A percentile compares a stretch with the other conserved stretches of the same genome.
phyloP scores from a whole-genome alignment of 2,113 vertebrate genomes.

The Platycercus adscitus region DNA sequence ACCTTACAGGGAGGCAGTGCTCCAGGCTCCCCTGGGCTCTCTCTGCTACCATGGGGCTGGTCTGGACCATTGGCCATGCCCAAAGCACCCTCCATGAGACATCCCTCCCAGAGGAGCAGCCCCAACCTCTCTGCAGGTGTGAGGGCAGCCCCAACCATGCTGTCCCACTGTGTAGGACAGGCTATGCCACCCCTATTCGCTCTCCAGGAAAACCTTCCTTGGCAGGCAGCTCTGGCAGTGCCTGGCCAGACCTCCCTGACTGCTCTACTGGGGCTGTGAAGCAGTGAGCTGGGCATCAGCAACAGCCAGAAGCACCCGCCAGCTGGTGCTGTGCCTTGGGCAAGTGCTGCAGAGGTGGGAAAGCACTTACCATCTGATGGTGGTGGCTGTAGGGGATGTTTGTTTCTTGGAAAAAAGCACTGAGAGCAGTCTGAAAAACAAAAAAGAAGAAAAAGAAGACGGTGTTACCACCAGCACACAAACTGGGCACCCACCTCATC shows the following conservation, averaged over 20 bases:
- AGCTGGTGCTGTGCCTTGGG: neutral
- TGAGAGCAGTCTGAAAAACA: slow-evolving; percentile 86
- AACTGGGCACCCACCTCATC: neutral
- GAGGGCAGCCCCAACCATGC: neutral
- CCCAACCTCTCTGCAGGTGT: neutral
- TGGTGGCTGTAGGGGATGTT: slow-evolving; percentile 95
- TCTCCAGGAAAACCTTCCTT: slow-evolving; percentile 2
- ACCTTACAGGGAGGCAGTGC: neutral
- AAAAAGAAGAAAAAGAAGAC: neutral
- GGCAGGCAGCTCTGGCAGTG: neutral
- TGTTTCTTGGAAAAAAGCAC: slow-evolving; percentile 98
- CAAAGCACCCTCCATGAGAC: neutral
- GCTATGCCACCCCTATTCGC: neutral
- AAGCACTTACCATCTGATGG: slow-evolving; percentile 97
- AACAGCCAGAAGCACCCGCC: neutral
- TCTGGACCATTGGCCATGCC: neutral
- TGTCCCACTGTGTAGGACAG: neutral
- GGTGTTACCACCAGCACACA: neutral
- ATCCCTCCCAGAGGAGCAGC: neutral
- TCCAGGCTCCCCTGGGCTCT: neutral
- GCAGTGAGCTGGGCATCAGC: neutral
- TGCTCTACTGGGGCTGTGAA: neutral
- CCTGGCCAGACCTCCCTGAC: neutral
- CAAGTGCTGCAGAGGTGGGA: neutral
- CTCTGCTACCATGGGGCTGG: neutral